Percentiles rank a stretch among this genome's conserved stretches.
These are phyloP conservation scores for Alethe diademata DNA, from an alignment of 2,113 vertebrate species.

Conservation along the genomic window DNA sequence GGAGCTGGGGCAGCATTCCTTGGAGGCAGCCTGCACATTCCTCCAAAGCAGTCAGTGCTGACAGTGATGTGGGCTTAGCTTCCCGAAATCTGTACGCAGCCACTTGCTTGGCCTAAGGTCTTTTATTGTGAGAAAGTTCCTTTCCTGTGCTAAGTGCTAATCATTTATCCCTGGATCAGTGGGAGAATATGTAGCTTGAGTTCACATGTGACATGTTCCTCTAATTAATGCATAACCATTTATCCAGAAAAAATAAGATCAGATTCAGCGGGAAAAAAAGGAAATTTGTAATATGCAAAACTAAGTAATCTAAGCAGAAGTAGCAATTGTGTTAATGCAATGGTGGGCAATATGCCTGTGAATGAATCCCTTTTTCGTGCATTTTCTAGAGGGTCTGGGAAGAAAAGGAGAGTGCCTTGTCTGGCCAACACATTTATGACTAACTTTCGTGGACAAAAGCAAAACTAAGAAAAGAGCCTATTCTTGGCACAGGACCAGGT, in stretches of 20 bases:
- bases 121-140: background rate
- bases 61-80: background rate
- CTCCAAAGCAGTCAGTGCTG: background rate
- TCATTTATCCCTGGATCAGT: background rate
- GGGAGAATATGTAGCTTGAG: background rate
- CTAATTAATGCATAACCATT: background rate
- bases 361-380: background rate
- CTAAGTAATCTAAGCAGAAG: background rate
- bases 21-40: background rate
- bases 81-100: rapidly evolving
- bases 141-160: background rate
- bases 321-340: background rate
- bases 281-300: background rate
- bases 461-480: background rate
- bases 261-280: background rate
- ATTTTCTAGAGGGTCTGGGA: background rate
- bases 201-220: background rate
- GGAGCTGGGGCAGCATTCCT: background rate
- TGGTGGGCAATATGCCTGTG: background rate
- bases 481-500: background rate
- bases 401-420: background rate
- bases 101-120: background rate
- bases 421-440: slow-evolving; percentile 10
- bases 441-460: background rate
- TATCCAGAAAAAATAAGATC: background rate